A percentile compares a stretch with the other conserved stretches of the same genome.
Evolutionary conservation across 1,140 invertebrate genomes (phyloP).

Genomic region (Magallana gigas): DNA sequence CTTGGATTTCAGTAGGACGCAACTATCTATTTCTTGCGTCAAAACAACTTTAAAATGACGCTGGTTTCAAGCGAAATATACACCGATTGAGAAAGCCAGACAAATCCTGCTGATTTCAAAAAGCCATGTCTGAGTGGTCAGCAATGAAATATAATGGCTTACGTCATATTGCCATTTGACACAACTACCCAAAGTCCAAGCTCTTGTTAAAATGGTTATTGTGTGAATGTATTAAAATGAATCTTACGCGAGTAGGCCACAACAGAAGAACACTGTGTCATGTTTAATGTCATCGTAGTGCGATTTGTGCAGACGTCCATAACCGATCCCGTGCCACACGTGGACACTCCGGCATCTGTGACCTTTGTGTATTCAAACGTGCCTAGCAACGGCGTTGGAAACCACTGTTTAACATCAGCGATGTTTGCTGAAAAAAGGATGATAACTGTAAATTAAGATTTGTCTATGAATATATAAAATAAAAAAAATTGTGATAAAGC

Average conservation of each 20-base stretch:
- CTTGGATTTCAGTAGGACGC: no score
- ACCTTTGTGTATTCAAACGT: constrained; percentile 40
- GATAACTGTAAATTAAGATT: background rate
- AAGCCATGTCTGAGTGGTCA: no score
- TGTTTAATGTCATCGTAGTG: constrained; percentile 48
- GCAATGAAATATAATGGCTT: no score
- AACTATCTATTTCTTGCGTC: no score
- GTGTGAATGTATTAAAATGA: background rate
- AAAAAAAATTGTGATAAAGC: background rate
- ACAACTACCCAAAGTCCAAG: no score
- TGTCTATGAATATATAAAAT: background rate
- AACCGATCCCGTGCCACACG: constrained; percentile 46
- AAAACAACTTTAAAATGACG: no score
- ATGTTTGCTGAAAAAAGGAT: background rate
- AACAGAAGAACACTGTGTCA: constrained; percentile 46
- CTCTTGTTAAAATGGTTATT: no score
- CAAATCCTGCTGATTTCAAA: no score
- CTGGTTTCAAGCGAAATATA: no score
- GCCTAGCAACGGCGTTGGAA: constrained; percentile 43
- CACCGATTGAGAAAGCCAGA: no score
- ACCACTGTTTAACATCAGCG: constrained; percentile 41
- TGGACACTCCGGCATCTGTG: background rate
- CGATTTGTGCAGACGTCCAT: constrained; percentile 52
- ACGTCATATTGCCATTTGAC: no score
- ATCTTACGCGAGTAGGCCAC: constrained; percentile 52